Percentiles rank a stretch among this genome's conserved stretches.
Conservation (phyloP, 2,797 vertebrate genomes). For the Hylomyscus alleni region DNA sequence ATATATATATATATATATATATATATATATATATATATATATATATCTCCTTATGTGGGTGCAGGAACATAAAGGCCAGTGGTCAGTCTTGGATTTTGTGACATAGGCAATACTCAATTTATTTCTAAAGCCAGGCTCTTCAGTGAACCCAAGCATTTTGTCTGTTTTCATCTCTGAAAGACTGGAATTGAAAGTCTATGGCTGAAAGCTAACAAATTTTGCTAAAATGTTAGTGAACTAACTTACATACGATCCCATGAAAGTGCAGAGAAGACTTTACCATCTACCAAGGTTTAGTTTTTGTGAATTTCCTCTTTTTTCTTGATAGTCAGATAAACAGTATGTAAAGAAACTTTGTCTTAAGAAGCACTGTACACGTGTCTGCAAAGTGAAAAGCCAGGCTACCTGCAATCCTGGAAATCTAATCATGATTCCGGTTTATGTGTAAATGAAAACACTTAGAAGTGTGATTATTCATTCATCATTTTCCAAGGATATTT, state of each 20-base stretch:
- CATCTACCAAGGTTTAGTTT: neutral
- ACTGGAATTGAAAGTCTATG: neutral
- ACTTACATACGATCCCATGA: neutral
- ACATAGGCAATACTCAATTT: neutral
- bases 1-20: too few relatives aligned
- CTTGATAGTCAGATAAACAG: neutral
- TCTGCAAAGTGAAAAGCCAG: conserved; percentile 8
- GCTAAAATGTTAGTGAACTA: neutral
- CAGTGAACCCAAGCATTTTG: neutral
- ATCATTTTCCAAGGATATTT: conserved; percentile 47
- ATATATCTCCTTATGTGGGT: neutral
- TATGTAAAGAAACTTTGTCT: conserved; percentile 1
- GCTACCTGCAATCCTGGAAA: conserved; percentile 44
- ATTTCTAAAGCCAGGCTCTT: neutral
- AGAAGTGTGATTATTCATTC: conserved; percentile 44
- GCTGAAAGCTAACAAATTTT: neutral
- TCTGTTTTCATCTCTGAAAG: neutral
- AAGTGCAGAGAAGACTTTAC: neutral
- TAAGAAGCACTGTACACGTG: neutral
- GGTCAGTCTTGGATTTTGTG: neutral
- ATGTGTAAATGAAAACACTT: conserved; percentile 31
- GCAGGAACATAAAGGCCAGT: neutral
- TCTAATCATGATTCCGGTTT: conserved; percentile 50
- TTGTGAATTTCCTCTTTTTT: neutral
- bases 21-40: too few relatives aligned